These are phyloP conservation scores for Glareola pratincola DNA, from an alignment of 2,113 vertebrate genomes.

Conservation along the genomic window DNA sequence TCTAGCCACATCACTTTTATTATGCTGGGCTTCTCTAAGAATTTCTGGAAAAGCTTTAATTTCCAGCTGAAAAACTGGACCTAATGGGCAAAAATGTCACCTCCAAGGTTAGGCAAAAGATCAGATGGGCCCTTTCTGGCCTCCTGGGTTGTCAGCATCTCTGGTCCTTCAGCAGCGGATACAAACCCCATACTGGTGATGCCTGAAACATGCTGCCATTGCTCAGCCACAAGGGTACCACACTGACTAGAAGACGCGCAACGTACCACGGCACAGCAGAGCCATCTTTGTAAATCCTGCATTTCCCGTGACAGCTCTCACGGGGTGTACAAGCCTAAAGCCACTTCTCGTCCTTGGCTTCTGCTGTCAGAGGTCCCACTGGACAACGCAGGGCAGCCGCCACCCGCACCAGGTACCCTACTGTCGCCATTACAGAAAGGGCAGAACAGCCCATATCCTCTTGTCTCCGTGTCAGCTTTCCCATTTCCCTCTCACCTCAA, in stretches of 20 bases:
- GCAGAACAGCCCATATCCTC: neutral
- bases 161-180: neutral
- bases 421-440: neutral
- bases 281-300: neutral
- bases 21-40: neutral
- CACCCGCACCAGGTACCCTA: neutral
- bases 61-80: neutral
- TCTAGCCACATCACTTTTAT: neutral
- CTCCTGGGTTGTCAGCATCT: fast-evolving
- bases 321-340: neutral
- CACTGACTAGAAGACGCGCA: too few species aligned
- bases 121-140: neutral
- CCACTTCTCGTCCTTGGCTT: neutral
- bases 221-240: fast-evolving
- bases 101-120: neutral
- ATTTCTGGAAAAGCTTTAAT: neutral
- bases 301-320: neutral
- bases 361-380: fast-evolving
- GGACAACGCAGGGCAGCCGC: neutral
- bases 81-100: neutral
- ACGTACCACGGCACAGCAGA: neutral
- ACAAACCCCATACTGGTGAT: fast-evolving
- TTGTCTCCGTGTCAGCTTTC: neutral
- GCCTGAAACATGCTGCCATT: fast-evolving
- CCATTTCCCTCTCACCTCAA: neutral